These are phyloP conservation scores for Yponomeuta malinellus DNA, from an alignment of 2,888 invertebrate species.

Conservation along the genomic window DNA sequence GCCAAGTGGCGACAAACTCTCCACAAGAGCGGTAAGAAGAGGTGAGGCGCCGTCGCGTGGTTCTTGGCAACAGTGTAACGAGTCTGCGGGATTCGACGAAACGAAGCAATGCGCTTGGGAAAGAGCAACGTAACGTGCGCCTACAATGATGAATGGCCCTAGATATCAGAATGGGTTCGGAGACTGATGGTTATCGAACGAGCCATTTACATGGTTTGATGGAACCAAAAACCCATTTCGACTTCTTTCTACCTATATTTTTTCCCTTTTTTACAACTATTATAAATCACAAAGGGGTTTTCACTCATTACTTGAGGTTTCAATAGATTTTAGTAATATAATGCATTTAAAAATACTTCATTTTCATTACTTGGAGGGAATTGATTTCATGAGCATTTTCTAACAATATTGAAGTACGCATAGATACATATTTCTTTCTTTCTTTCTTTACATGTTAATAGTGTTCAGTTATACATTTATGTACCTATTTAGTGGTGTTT, in stretches of 20 bases:
- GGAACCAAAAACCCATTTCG: not conserved
- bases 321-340: not conserved
- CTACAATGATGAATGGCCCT: not conserved
- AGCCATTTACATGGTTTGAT: not conserved
- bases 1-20: conserved; percentile 87
- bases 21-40: conserved; percentile 64
- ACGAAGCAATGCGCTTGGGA: conserved; percentile 25
- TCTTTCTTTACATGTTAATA: not conserved
- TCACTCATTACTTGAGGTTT: not conserved
- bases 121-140: not conserved
- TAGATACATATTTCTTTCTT: not conserved
- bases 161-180: not conserved
- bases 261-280: not conserved
- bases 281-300: not conserved
- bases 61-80: conserved; percentile 45
- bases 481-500: not conserved
- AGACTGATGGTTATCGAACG: not conserved
- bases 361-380: not conserved
- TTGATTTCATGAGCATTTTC: not conserved
- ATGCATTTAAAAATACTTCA: conserved; percentile 3
- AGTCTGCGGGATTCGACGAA: conserved; percentile 35
- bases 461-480: not conserved
- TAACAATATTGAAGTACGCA: not conserved
- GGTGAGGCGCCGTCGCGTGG: conserved; percentile 44
- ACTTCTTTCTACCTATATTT: not conserved